A percentile compares a stretch with the other conserved stretches of the same genome.
Evolutionary conservation across 2,113 vertebrate genomes (phyloP).

Genomic region (Sturnus vulgaris): DNA sequence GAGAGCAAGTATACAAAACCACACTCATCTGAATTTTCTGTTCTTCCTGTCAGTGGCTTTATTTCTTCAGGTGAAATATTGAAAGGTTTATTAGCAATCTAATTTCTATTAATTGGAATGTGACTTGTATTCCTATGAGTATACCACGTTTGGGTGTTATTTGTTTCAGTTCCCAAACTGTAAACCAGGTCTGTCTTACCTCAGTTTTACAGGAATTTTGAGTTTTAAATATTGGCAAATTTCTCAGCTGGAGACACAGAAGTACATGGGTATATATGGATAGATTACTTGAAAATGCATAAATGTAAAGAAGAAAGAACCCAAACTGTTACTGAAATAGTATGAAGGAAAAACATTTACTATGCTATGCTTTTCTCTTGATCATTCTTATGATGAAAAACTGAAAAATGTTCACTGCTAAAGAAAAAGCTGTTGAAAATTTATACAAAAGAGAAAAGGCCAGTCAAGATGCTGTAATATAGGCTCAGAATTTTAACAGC

Average conservation of each 20-base stretch:
- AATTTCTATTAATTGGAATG: background rate
- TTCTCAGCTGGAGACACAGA: background rate
- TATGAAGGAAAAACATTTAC: background rate
- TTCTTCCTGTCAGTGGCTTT: background rate
- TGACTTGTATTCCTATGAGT: background rate
- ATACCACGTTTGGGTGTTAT: background rate
- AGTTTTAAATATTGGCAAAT: background rate
- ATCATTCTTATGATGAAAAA: background rate
- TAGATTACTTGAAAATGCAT: background rate
- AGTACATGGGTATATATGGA: background rate
- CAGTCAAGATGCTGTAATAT: background rate
- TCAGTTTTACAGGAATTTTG: background rate
- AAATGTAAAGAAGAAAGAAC: background rate
- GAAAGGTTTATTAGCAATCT: background rate
- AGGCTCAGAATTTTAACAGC: background rate
- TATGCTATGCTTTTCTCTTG: background rate
- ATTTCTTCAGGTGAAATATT: background rate
- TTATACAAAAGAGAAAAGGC: background rate
- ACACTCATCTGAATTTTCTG: background rate
- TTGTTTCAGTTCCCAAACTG: background rate
- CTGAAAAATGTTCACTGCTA: background rate
- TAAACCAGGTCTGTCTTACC: background rate
- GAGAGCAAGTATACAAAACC: background rate
- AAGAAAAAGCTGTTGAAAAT: background rate
- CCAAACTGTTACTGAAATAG: background rate